These are phyloP conservation scores for Elgaria multicarinata DNA, from an alignment of 2,113 vertebrate species.

Conservation along the genomic window DNA sequence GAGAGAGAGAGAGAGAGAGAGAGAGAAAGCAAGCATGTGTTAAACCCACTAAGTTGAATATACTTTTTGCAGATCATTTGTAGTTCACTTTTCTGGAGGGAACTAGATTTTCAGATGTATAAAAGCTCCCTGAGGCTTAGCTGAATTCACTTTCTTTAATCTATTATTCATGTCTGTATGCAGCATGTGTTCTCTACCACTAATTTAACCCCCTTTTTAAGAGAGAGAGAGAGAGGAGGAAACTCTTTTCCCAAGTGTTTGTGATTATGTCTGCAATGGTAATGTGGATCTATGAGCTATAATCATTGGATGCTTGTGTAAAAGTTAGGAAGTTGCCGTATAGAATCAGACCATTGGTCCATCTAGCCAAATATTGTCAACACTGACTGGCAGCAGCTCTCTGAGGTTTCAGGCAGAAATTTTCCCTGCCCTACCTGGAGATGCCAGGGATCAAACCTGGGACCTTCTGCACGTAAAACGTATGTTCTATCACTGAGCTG, in stretches of 20 bases:
- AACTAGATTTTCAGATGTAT: slow-evolving; percentile 5
- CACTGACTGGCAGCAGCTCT: too few species aligned
- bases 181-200: background rate
- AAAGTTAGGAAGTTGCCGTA: too few species aligned
- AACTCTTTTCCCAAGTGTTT: background rate
- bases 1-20: background rate
- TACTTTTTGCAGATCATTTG: slow-evolving; percentile 25
- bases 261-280: background rate
- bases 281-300: background rate
- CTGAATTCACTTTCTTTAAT: slow-evolving; percentile 27
- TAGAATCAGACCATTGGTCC: too few species aligned
- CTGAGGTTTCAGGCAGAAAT: too few species aligned
- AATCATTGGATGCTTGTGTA: background rate
- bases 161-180: slow-evolving; percentile 21
- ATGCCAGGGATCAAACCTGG: too few species aligned
- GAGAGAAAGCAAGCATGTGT: background rate
- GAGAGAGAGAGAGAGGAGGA: background rate
- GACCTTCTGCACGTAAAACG: too few species aligned
- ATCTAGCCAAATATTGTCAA: too few species aligned
- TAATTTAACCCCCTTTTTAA: background rate
- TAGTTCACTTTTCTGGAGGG: slow-evolving; percentile 29
- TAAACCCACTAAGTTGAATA: background rate
- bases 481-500: too few species aligned
- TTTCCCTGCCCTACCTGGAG: too few species aligned
- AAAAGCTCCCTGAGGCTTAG: slow-evolving; percentile 12